Percentiles rank a stretch among this genome's conserved stretches.
These are phyloP conservation scores for Scolopax mira DNA, from an alignment of 2,113 vertebrate genomes.

Conservation along the genomic window DNA sequence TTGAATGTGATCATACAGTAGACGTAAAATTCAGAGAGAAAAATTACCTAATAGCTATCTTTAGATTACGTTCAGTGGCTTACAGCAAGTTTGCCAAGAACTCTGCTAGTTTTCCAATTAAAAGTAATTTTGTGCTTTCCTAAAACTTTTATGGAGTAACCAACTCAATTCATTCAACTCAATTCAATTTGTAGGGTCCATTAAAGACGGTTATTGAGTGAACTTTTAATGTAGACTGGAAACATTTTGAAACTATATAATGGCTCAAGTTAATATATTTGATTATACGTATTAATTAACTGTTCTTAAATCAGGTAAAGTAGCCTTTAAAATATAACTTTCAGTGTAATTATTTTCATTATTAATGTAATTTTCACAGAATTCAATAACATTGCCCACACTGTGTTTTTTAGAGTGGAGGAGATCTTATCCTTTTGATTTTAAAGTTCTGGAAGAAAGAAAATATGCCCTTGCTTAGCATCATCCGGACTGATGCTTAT, in stretches of 20 bases:
- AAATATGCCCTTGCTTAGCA: background rate
- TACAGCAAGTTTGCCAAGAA: background rate
- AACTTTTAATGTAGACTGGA: slow-evolving; percentile 3
- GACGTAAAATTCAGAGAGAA: background rate
- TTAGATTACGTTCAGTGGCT: background rate
- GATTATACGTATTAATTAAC: slow-evolving; percentile 18
- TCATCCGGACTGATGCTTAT: background rate
- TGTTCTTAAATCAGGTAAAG: background rate
- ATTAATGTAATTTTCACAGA: background rate
- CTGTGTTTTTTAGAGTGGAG: background rate
- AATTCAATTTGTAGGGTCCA: slow-evolving; percentile 11
- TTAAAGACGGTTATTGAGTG: background rate
- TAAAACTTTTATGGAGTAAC: background rate
- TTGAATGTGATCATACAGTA: background rate
- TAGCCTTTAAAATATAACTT: background rate
- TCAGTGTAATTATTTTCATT: background rate
- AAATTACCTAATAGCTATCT: background rate
- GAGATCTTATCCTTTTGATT: background rate
- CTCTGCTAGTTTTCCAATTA: background rate
- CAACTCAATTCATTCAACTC: background rate
- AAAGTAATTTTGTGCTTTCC: slow-evolving; percentile 30
- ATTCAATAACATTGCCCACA: background rate
- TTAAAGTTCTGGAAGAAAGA: background rate
- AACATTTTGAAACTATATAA: background rate
- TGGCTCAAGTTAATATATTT: background rate